Conservation (phyloP, 2,888 invertebrate species). For the Drosophila tanythrix region DNA sequence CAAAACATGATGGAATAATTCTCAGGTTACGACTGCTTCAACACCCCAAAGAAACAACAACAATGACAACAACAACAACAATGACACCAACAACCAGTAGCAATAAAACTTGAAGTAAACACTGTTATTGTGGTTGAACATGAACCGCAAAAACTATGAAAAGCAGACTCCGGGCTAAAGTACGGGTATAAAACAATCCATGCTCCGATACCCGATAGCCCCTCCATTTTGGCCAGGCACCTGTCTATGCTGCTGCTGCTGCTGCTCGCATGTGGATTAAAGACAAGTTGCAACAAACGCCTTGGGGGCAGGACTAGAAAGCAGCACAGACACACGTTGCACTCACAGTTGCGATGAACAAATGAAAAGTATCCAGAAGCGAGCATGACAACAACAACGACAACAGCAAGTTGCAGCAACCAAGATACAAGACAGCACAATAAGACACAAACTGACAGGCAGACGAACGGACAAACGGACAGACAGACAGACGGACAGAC, state of each 20-base stretch:
- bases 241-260: conserved; percentile 29
- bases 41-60: conserved; percentile 3
- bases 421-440: conserved; percentile 17
- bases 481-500: conserved; percentile 30
- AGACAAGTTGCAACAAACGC: conserved; percentile 52
- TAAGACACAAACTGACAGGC: conserved; percentile 2
- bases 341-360: conserved; percentile 3
- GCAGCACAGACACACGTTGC: conserved; percentile 15
- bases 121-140: conserved; percentile 57
- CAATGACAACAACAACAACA: conserved; percentile 1
- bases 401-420: conserved; percentile 2
- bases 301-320: conserved; percentile 41
- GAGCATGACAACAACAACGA: conserved; percentile 11
- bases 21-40: conserved; percentile 14
- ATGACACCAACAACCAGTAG: conserved; percentile 11
- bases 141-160: conserved; percentile 50
- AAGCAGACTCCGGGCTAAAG: conserved; percentile 24
- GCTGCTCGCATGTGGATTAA: conserved; percentile 50
- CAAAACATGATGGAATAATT: conserved; percentile 19
- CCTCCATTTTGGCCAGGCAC: conserved; percentile 17
- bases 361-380: conserved; percentile 36
- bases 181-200: conserved; percentile 14
- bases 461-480: conserved; percentile 3
- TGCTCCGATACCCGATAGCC: conserved; percentile 6
- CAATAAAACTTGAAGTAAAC: conserved; percentile 59